A percentile compares a stretch with the other conserved stretches of the same genome.
These are phyloP conservation scores for Penaeus vannamei DNA, from an alignment of 1,140 invertebrate species.

Conservation along the genomic window DNA sequence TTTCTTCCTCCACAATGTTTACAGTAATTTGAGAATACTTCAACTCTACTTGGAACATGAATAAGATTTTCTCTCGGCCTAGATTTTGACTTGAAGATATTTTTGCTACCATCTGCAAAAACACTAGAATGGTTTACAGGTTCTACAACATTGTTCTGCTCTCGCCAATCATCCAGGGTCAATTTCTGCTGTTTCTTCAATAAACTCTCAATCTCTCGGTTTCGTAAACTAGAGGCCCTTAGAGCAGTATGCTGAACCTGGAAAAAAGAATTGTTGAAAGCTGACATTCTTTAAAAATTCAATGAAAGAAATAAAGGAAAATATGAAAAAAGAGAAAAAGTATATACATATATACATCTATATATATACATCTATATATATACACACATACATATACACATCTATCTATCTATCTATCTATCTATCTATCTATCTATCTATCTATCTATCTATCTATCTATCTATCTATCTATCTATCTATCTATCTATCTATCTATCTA, in stretches of 20 bases:
- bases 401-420: too few relatives aligned
- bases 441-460: too few relatives aligned
- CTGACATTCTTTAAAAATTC: too few relatives aligned
- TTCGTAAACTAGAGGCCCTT: neutral
- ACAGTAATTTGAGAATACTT: constrained; percentile 31
- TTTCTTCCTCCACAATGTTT: constrained; percentile 37
- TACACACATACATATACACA: too few relatives aligned
- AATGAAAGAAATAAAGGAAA: too few relatives aligned
- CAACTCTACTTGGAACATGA: constrained; percentile 1
- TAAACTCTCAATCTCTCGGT: constrained; percentile 28
- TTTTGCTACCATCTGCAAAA: constrained; percentile 1
- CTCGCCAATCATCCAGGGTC: constrained; percentile 39
- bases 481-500: too few relatives aligned
- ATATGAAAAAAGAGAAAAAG: too few relatives aligned
- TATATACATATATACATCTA: too few relatives aligned
- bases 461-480: too few relatives aligned
- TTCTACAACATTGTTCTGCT: neutral
- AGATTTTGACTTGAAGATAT: constrained; percentile 27
- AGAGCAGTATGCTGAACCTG: constrained; percentile 36
- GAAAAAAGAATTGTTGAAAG: neutral
- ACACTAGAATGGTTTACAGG: constrained; percentile 33
- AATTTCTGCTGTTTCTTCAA: constrained; percentile 26
- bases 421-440: too few relatives aligned
- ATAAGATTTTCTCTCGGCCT: neutral
- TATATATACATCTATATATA: too few relatives aligned